phyloP scores from a whole-genome alignment of 2,797 vertebrate species.

The Mormyrops attenuatus region DNA sequence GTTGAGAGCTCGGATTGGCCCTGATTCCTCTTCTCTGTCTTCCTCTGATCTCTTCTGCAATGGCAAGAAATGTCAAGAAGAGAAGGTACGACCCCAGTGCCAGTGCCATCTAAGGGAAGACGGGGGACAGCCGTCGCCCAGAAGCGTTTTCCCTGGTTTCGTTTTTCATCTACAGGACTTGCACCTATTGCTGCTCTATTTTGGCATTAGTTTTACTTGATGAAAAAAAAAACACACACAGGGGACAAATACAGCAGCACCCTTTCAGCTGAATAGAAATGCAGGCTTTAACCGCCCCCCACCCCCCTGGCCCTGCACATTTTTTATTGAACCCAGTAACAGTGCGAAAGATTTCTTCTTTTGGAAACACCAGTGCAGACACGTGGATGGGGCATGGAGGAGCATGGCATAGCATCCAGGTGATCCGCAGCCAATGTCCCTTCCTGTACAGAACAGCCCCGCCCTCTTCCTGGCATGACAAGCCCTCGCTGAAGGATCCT shows the following conservation, averaged over 20 bases:
- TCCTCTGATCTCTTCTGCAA: constrained; percentile 22
- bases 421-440: constrained; percentile 62
- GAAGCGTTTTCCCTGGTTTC: constrained; percentile 64
- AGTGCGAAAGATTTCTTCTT: constrained; percentile 56
- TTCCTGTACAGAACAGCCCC: constrained; percentile 61
- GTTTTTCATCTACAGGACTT: constrained; percentile 61
- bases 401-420: constrained; percentile 43
- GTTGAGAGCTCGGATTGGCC: constrained; percentile 28
- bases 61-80: constrained; percentile 97
- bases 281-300: constrained; percentile 52
- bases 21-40: constrained; percentile 56
- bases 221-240: constrained; percentile 55
- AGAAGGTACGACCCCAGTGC: constrained; percentile 86
- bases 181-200: constrained; percentile 65
- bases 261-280: constrained; percentile 65
- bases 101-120: constrained; percentile 78
- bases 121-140: constrained; percentile 49
- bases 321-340: neutral
- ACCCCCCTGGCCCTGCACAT: constrained; percentile 31
- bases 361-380: constrained; percentile 69
- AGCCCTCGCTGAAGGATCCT: constrained; percentile 74
- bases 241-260: constrained; percentile 64
- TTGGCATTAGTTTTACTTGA: constrained; percentile 67
- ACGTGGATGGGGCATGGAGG: constrained; percentile 50
- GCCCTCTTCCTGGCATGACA: constrained; percentile 72